Evolutionary conservation across 2,797 vertebrate species (phyloP).

Genomic region (Sebastes hubbsi): DNA sequence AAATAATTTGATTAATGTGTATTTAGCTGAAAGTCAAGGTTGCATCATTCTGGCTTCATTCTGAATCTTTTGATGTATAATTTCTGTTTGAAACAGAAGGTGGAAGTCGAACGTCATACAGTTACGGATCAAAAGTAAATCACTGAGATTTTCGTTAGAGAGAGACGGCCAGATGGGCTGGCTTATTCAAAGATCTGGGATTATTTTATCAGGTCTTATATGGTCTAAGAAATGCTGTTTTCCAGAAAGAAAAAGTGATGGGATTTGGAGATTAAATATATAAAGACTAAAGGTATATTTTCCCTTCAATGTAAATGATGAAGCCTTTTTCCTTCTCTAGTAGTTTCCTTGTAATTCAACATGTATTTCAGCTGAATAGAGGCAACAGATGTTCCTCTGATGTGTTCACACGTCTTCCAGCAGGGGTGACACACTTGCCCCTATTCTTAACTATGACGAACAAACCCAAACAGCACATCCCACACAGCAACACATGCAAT

Average conservation of each 20-base stretch:
- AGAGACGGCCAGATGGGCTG: conserved; percentile 17
- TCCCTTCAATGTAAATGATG: neutral
- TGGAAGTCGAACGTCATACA: neutral
- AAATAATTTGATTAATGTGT: neutral
- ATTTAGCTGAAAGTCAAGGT: neutral
- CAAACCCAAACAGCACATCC: conserved; percentile 41
- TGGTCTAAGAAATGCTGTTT: neutral
- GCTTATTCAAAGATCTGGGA: neutral
- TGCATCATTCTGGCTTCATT: neutral
- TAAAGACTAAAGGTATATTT: neutral
- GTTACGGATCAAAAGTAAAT: conserved; percentile 1
- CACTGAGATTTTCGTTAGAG: neutral
- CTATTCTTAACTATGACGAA: conserved; percentile 42
- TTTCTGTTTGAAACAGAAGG: neutral
- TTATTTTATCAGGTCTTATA: neutral
- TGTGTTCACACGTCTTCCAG: conserved; percentile 26
- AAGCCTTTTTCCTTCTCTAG: neutral
- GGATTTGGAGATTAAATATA: neutral
- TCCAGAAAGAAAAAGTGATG: neutral
- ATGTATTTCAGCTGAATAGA: neutral
- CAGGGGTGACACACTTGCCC: neutral
- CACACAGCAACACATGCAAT: conserved; percentile 44
- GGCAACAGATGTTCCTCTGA: conserved; percentile 8
- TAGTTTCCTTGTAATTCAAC: neutral
- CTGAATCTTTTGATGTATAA: neutral